Base-by-base conservation (phyloP, 2,888 invertebrate species). In the Drosophila algonquin region DNA sequence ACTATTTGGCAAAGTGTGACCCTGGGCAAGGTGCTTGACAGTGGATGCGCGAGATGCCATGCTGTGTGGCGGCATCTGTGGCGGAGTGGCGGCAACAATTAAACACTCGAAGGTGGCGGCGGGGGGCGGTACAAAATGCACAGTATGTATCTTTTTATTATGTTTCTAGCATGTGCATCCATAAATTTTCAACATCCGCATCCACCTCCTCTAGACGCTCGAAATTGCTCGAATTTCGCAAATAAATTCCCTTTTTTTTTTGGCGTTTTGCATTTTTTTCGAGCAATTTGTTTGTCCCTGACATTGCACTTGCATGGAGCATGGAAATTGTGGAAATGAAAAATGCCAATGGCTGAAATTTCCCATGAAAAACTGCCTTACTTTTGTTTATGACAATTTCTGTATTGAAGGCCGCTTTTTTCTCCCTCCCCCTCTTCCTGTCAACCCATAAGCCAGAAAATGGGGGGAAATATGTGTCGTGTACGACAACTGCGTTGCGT, bases 1-100 rank as follows among this genome's bases (percentile, higher is more conserved):
- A 81, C 80, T 82, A 81, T 82, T 84, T 68, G 69, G 67, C 57
- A 40, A 40, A 40, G 40, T 74, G 59, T 79, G 82, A 84, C 82
- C 84, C 82, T 83, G 82, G 63, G 27, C 63, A 73, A 77, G 82
- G 82, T 84, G 82, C 80, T 82, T 82, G 84, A 82, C 82, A 79
- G 80, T 70, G 69, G 24, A 24, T 24, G 24, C 24, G 40, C 21
- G 21, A 21, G 21, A n/a, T 40, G 40, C 14, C n/a, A n/a, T n/a
- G n/a, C 40, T 6, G n/a, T 40, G 40, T 2, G 14, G 21, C 21
- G 14, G 21, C 21, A 21, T 21, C 21, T 21, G 21, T 21, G 21
- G 2, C 21, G 2, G 7, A 40, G 40, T 40, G 40, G 21, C 21
- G 21, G 54, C 57, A 64, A 73, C 72, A 79, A 68, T 76, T 73